Conservation (phyloP, 1,140 invertebrate species). For the Thaumetopoea pityocampa region DNA sequence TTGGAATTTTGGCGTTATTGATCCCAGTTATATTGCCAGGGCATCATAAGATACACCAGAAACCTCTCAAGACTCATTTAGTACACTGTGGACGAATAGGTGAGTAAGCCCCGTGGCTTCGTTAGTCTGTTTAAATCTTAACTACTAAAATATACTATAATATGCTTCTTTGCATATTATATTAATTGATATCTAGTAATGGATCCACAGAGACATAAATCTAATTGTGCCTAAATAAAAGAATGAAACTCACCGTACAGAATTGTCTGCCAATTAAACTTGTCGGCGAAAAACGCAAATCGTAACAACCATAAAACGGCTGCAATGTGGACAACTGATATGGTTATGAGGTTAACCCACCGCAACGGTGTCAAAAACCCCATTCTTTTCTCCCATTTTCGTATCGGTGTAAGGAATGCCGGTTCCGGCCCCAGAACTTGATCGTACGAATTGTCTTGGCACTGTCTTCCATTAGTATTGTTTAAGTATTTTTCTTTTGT, state of each 20-base stretch:
- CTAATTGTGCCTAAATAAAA: no score
- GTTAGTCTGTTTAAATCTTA: no score
- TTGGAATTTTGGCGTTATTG: no score
- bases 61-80: no score
- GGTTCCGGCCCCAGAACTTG: constrained; percentile 34
- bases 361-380: constrained; percentile 52
- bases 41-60: no score
- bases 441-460: constrained; percentile 20
- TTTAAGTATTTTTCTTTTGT: constrained; percentile 3
- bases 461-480: background rate
- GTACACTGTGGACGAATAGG: no score
- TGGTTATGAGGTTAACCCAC: constrained; percentile 41
- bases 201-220: no score
- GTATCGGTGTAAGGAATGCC: constrained; percentile 31
- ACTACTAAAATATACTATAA: no score
- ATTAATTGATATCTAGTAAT: no score
- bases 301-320: constrained; percentile 15
- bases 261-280: constrained; percentile 30
- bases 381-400: constrained; percentile 47
- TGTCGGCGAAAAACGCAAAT: constrained; percentile 4
- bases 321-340: constrained; percentile 34
- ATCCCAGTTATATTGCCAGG: no score
- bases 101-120: no score
- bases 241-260: constrained; percentile 42
- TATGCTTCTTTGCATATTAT: no score